Evolutionary conservation across 2,113 vertebrate genomes (phyloP).

Genomic region (Hyaena hyaena): DNA sequence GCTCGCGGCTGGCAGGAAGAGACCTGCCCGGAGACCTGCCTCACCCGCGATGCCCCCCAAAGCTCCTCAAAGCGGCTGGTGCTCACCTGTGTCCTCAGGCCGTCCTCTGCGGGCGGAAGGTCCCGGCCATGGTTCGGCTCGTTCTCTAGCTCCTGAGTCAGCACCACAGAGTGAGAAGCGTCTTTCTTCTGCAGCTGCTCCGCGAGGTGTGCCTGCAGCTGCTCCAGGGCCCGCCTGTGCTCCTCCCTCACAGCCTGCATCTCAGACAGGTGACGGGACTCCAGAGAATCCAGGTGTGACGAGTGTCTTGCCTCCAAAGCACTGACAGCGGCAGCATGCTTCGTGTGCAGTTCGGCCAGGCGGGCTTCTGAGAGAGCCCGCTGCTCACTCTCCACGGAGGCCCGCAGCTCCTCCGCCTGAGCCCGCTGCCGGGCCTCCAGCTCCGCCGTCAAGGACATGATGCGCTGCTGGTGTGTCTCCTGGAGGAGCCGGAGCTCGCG

Average conservation of each 20-base stretch:
- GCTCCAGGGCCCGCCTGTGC: slow-evolving; percentile 82
- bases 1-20: neutral
- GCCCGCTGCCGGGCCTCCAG: slow-evolving; percentile 84
- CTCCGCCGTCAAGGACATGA: slow-evolving; percentile 77
- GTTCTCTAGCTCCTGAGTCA: slow-evolving; percentile 79
- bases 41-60: neutral
- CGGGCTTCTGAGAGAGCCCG: slow-evolving; percentile 85
- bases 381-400: slow-evolving; percentile 82
- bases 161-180: slow-evolving; percentile 63
- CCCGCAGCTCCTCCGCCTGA: slow-evolving; percentile 80
- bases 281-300: slow-evolving; percentile 91
- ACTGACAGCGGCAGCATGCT: slow-evolving; percentile 87
- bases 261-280: slow-evolving; percentile 91
- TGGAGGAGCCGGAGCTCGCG: slow-evolving; percentile 81
- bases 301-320: slow-evolving; percentile 89
- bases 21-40: neutral
- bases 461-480: slow-evolving; percentile 79
- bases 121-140: slow-evolving; percentile 82
- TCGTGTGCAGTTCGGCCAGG: slow-evolving; percentile 84
- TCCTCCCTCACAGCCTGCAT: slow-evolving; percentile 89
- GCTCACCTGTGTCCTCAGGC: slow-evolving; percentile 84
- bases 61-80: neutral
- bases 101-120: slow-evolving; percentile 81
- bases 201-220: slow-evolving; percentile 82
- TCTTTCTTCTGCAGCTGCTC: slow-evolving; percentile 81